Evolutionary conservation across 2,113 vertebrate species (phyloP), one percentile per base, ranked within the genome.

Genomic region (Cyanoramphus novaezelandiae): DNA sequence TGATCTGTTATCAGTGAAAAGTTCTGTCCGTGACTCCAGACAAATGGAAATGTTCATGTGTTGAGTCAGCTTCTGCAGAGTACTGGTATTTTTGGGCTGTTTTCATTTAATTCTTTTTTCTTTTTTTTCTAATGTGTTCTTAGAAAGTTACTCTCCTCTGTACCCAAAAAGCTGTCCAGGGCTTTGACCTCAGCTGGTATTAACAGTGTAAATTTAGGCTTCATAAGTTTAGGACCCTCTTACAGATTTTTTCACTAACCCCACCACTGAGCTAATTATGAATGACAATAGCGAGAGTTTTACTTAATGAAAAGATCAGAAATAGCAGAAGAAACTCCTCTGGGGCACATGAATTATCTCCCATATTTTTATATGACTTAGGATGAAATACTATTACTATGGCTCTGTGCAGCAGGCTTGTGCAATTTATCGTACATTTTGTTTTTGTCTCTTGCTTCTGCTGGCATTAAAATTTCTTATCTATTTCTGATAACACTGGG

Each of bases 11-110:
- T 23, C 70, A 57, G 28, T 37, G 88, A 43, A 28, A 25, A 83
- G 41, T 67, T 80, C 63, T 62, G 90, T 52, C 90, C 93, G 95
- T 93, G 88, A 86, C 92, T 90, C 57, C 57, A 74, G 55, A 39
- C 12, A 29, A 41, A 80, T 85, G 90, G 47, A 79, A 84, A 76
- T 8, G 43, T 68, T 71, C 62, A 15, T 5, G n/a, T 72, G 47
- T 60, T 79, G 43, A 85, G 84, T 75, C 31, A 27, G 62, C 39
- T 67, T 62, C 60, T 82, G 87, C 43, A 65, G 75, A 92, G 19
- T 72, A 63, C 7, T 68, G 43, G 6, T 35, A 17, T 92, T 77
- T 16, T 15, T 33, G 70, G 17, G 4, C 12, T 85, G 8, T 27
- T 17, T 29, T 24, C 33, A 59, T 59, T 59, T 35, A 35, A 59